These are phyloP conservation scores for Zophobas atratus DNA, from an alignment of 1,140 invertebrate genomes.

Conservation along the genomic window DNA sequence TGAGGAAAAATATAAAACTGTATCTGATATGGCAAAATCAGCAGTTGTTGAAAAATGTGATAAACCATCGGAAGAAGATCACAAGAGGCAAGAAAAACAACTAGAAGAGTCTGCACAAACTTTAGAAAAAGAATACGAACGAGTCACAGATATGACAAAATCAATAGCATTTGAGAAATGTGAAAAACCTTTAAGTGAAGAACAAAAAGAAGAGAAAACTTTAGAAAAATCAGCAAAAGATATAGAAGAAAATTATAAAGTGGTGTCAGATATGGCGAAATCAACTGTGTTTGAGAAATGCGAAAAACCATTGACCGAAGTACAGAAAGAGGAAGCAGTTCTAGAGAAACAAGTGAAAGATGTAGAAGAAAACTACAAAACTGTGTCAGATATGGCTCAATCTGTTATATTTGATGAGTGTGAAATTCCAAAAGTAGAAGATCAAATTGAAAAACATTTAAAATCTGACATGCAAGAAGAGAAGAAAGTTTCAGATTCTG, in stretches of 20 bases:
- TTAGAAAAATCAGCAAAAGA: slow-evolving; percentile 53
- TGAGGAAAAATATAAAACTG: slow-evolving; percentile 41
- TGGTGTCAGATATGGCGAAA: slow-evolving; percentile 21
- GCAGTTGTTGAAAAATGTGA: slow-evolving; percentile 54
- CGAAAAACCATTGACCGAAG: neutral
- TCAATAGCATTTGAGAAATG: slow-evolving; percentile 51
- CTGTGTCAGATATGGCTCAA: neutral
- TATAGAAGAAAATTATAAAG: slow-evolving; percentile 42
- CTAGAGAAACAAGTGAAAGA: slow-evolving; percentile 4
- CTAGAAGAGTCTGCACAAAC: slow-evolving; percentile 5
- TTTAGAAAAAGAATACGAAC: slow-evolving; percentile 5
- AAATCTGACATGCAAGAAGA: neutral
- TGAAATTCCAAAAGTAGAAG: neutral
- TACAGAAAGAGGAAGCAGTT: neutral
- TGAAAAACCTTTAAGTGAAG: slow-evolving; percentile 45
- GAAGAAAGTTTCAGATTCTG: neutral
- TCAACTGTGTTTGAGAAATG: slow-evolving; percentile 27
- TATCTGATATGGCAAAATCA: slow-evolving; percentile 50
- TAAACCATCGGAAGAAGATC: neutral
- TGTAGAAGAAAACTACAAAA: neutral
- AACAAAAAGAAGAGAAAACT: slow-evolving; percentile 6
- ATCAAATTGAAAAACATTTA: neutral
- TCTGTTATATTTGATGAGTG: no score
- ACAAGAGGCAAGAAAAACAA: neutral
- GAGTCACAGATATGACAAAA: slow-evolving; percentile 23